Base-by-base conservation (phyloP, 2,797 vertebrate species). In the Tapera naevia region DNA sequence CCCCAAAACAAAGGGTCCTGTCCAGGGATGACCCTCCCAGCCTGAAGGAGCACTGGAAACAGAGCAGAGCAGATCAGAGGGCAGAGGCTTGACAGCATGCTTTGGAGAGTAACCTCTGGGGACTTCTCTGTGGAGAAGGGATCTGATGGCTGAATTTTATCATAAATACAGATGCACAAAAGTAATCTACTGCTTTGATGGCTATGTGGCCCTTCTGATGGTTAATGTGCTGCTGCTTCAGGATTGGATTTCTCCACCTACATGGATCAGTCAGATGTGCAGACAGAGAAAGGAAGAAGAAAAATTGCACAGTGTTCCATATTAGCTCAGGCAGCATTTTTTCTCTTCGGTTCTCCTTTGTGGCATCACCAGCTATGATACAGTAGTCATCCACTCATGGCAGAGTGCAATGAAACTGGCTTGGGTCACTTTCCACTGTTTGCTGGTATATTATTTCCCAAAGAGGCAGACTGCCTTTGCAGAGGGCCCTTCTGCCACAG, bases 41-140 rank as follows among this genome's bases (percentile, higher is more conserved):
- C 65, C 23, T n/a, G 22, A 50, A 70, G 61, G 30, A 57, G 58
- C 2, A 2, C 43, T 46, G 48, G 17, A 22, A 80, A 45, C 1
- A 1, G 33, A 64, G 37, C n/a, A 66, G 43, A 37, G n/a, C 61
- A 53, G 22, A 27, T 15, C 5, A 30, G 8, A 43, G 10, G 21
- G 25, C 39, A 61, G 30, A 45, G 50, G 39, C 57, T 64, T 12
- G 1, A 15, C 11, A 37, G 22, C 0, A 0, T 7, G 11, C 39
- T 81, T 30, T 3, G 8, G n/a, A 60, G 70, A 0, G 0, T 11
- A 48, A 64, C 7, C 66, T 39, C 11, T 0, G 1, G 1, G n/a
- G 54, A 54, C 37, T 46, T 70, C 48, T 32, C 13, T 4, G 5
- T 2, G 64, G 13, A 86, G 45, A 32, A 66, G 61, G 54, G 70